These are phyloP conservation scores for Apis dorsata DNA, from an alignment of 1,140 invertebrate species.

Conservation along the genomic window DNA sequence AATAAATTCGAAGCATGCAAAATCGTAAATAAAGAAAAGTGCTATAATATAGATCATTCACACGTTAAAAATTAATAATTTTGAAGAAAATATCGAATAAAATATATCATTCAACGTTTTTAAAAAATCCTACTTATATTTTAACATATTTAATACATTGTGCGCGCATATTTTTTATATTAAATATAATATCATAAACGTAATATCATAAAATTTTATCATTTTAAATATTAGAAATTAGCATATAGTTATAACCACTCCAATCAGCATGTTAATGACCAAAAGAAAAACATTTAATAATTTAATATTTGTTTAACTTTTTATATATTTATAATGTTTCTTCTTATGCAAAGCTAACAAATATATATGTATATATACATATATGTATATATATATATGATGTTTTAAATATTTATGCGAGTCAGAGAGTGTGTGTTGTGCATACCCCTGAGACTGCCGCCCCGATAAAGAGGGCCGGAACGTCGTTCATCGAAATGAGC, in stretches of 20 bases:
- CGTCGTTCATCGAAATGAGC: slow-evolving; percentile 78
- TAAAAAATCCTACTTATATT: not conserved
- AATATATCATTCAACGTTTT: not conserved
- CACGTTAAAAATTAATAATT: slow-evolving; percentile 24
- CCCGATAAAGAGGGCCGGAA: slow-evolving; percentile 77
- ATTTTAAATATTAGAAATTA: slow-evolving; percentile 2
- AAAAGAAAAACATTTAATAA: not conserved
- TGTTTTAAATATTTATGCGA: slow-evolving; percentile 48
- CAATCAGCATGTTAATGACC: slow-evolving; percentile 12
- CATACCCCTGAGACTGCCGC: slow-evolving; percentile 80
- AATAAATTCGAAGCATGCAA: slow-evolving; percentile 53
- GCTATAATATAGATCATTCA: slow-evolving; percentile 33
- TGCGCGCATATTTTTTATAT: not conserved
- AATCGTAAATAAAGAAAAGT: slow-evolving; percentile 42
- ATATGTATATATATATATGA: slow-evolving; percentile 14
- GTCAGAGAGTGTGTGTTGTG: slow-evolving; percentile 74
- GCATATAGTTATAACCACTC: slow-evolving; percentile 7
- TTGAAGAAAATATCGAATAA: not conserved
- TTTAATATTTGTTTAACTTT: slow-evolving; percentile 7
- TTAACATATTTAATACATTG: not conserved
- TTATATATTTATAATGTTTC: not conserved
- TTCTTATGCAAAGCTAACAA: slow-evolving; percentile 17
- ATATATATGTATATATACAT: not conserved
- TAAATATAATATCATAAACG: not conserved
- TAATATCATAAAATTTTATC: not conserved